A percentile compares a stretch with the other conserved stretches of the same genome.
Evolutionary conservation across 2,888 invertebrate species (phyloP).

Genomic region (Siphlonurus alternatus): DNA sequence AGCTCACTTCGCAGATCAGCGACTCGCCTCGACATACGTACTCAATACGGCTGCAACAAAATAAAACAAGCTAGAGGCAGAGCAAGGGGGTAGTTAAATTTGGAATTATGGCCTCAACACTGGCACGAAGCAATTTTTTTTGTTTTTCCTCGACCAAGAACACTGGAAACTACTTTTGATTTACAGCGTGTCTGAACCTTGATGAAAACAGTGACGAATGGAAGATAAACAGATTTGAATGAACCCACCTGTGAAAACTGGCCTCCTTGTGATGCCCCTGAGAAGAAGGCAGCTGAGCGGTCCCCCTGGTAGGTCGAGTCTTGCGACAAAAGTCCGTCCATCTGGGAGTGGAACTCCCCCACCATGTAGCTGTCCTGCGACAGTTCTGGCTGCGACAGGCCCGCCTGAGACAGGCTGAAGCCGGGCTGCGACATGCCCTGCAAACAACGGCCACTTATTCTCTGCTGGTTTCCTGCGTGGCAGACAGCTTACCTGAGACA

Average conservation of each 20-base stretch:
- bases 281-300: slow-evolving; percentile 21
- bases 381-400: slow-evolving; percentile 52
- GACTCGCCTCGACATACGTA: background rate
- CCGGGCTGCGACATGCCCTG: slow-evolving; percentile 50
- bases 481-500: slow-evolving; percentile 27
- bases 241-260: slow-evolving; percentile 24
- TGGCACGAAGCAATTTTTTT: too few relatives aligned
- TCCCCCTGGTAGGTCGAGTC: slow-evolving; percentile 70
- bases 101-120: too few relatives aligned
- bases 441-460: slow-evolving; percentile 12
- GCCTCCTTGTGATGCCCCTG: slow-evolving; percentile 24
- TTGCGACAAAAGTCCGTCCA: slow-evolving; percentile 87
- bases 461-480: too few relatives aligned
- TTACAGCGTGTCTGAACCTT: too few relatives aligned
- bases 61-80: too few relatives aligned
- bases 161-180: too few relatives aligned
- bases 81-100: too few relatives aligned
- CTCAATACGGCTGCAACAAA: background rate
- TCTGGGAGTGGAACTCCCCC: slow-evolving; percentile 78
- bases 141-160: too few relatives aligned
- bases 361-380: slow-evolving; percentile 70
- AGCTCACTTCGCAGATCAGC: background rate
- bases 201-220: too few relatives aligned
- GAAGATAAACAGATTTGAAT: too few relatives aligned
- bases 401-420: slow-evolving; percentile 49